A percentile compares a stretch with the other conserved stretches of the same genome.
Conservation (phyloP, 1,140 invertebrate species). For the Phenacoccus solenopsis region DNA sequence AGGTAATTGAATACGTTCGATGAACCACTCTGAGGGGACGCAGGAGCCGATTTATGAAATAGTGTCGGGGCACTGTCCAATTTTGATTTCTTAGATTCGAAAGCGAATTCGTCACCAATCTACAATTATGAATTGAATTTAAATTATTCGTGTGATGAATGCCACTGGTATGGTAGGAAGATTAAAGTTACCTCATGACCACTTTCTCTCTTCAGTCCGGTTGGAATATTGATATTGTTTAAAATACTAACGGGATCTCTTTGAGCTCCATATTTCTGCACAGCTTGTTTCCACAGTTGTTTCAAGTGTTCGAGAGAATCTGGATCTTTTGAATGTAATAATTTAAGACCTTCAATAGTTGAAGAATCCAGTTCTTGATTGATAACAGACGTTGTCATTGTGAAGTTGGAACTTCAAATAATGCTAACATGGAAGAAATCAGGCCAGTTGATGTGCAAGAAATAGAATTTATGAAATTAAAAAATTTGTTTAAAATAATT, state of each 20-base stretch:
- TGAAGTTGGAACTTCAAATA: no score
- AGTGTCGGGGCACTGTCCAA: background rate
- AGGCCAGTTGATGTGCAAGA: no score
- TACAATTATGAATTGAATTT: no score
- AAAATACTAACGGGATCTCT: background rate
- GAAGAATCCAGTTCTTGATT: slow-evolving; percentile 3
- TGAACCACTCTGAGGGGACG: background rate
- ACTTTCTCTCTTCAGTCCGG: background rate
- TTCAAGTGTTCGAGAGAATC: background rate
- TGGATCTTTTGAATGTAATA: background rate
- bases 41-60: background rate
- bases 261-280: background rate
- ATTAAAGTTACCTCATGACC: background rate
- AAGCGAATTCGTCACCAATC: background rate
- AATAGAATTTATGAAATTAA: no score
- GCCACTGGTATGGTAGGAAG: no score
- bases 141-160: no score
- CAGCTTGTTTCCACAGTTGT: slow-evolving; percentile 1
- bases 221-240: background rate
- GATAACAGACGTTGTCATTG: background rate
- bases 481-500: no score
- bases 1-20: background rate
- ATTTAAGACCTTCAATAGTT: background rate
- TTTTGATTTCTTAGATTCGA: background rate
- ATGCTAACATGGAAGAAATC: no score